Conservation (phyloP, 2,888 invertebrate species). For the Eristalinus aeneus region DNA sequence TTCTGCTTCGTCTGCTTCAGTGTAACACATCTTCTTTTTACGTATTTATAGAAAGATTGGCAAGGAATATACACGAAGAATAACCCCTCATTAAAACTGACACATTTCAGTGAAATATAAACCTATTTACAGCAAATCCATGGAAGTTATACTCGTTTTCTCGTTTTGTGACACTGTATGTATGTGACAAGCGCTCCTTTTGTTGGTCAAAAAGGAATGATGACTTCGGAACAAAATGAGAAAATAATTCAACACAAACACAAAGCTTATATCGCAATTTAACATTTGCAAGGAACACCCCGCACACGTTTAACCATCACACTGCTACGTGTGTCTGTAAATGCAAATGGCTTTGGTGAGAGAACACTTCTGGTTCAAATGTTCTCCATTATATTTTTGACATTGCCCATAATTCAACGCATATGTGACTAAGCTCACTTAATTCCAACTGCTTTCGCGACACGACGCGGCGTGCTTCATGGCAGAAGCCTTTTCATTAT, state of each 20-base stretch:
- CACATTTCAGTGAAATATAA: too few species aligned
- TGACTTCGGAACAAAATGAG: not conserved
- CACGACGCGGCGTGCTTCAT: not conserved
- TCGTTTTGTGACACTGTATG: too few species aligned
- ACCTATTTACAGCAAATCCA: too few species aligned
- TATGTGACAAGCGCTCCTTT: not conserved
- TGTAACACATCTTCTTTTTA: too few species aligned
- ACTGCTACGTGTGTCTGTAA: too few species aligned
- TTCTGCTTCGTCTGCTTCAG: too few species aligned
- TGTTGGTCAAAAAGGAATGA: not conserved
- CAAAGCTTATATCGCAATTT: not conserved
- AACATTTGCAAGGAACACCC: too few species aligned
- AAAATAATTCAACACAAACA: not conserved
- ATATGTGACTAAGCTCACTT: not conserved
- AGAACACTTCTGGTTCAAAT: not conserved
- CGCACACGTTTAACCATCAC: too few species aligned
- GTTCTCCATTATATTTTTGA: not conserved
- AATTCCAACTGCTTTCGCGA: not conserved
- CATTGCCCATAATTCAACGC: not conserved
- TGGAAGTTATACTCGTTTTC: too few species aligned
- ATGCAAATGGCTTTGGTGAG: not conserved
- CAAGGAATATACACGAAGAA: too few species aligned
- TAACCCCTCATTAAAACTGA: too few species aligned
- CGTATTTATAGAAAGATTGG: too few species aligned
- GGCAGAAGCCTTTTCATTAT: not conserved